Conservation (phyloP, 2,888 invertebrate species). For the Lasioglossum pauxillum region DNA sequence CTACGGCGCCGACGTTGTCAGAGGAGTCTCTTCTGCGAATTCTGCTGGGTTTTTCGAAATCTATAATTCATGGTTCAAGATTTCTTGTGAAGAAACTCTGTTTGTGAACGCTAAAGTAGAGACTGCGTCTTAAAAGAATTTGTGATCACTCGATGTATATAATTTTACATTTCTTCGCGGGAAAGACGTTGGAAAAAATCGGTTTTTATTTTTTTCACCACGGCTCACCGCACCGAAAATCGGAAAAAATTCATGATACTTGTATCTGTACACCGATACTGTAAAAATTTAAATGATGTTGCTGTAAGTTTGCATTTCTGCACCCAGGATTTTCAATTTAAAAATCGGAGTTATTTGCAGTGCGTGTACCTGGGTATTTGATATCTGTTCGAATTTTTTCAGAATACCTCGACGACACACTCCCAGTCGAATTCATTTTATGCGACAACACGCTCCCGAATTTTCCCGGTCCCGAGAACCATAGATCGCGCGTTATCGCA, state of each 20-base stretch:
- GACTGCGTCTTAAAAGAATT: neutral
- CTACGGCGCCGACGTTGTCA: neutral
- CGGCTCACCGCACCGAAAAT: neutral
- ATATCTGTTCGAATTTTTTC: too few relatives aligned
- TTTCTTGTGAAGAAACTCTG: neutral
- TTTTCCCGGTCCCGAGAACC: neutral
- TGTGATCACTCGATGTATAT: neutral
- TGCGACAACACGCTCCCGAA: neutral
- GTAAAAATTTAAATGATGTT: neutral
- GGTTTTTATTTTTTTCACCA: neutral
- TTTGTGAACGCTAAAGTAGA: neutral
- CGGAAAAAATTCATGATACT: neutral
- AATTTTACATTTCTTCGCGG: neutral
- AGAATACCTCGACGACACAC: too few relatives aligned
- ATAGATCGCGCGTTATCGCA: neutral
- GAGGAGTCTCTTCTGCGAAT: neutral
- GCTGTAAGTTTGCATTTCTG: too few relatives aligned
- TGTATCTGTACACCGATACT: neutral
- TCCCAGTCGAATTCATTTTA: neutral
- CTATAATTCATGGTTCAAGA: neutral
- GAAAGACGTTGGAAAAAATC: neutral
- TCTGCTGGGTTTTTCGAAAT: neutral
- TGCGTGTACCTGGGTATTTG: too few relatives aligned
- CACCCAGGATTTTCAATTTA: too few relatives aligned
- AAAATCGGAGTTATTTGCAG: too few relatives aligned